phyloP scores from a whole-genome alignment of 2,797 vertebrate species.

The Mycteria americana region DNA sequence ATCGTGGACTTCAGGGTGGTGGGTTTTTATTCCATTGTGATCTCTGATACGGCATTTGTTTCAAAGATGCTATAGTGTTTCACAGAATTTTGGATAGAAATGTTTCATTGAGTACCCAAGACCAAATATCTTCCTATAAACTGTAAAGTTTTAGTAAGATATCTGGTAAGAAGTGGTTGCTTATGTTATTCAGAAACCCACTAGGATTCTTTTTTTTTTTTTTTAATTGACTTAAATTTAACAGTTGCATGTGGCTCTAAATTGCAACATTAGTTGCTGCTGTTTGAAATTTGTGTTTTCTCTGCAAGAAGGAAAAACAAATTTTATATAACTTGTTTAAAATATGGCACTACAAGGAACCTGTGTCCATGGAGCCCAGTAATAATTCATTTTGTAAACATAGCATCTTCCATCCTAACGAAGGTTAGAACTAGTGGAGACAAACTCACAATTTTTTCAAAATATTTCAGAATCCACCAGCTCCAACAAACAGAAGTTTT shows the following conservation, averaged over 20 bases:
- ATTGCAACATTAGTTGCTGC: background rate
- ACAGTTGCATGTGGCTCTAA: background rate
- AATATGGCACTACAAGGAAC: background rate
- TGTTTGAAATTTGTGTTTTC: background rate
- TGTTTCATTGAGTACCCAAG: background rate
- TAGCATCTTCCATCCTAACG: background rate
- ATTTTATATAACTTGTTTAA: background rate
- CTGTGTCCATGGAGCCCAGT: background rate
- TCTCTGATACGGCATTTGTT: background rate
- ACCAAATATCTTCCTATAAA: background rate
- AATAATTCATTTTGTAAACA: background rate
- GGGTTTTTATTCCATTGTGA: background rate
- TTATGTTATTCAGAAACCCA: background rate
- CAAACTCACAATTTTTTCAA: background rate
- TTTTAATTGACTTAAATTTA: background rate
- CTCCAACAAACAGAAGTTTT: background rate
- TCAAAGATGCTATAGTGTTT: background rate
- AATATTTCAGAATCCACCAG: background rate
- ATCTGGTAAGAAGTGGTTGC: background rate
- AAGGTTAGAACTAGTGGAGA: background rate
- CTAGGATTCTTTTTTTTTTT: background rate
- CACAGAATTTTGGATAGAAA: background rate
- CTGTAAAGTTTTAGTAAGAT: background rate
- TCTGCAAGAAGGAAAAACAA: background rate
- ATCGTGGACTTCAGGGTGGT: background rate